Evolutionary conservation across 35 echinoderm and acorn worm species (phyloP).

Genomic region (Heliocidaris erythrogramma): DNA sequence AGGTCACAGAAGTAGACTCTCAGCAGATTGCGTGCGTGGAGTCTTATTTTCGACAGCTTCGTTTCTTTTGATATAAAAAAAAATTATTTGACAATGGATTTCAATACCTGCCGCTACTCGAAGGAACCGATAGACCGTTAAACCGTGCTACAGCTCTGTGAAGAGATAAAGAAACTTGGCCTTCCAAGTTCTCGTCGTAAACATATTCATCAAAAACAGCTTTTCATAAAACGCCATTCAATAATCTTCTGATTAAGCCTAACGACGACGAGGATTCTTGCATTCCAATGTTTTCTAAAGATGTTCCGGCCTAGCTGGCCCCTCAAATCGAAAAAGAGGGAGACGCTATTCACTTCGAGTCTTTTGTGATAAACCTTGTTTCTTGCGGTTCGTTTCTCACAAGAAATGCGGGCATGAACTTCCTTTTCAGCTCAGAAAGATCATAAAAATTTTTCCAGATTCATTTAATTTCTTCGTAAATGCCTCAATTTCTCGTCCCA

Average conservation of each 20-base stretch:
- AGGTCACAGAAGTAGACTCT: not conserved
- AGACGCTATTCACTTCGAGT: not conserved
- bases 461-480: constrained; percentile 21
- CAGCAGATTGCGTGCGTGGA: not conserved
- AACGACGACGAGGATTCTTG: constrained; percentile 22
- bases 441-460: constrained; percentile 19
- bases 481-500: not conserved
- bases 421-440: not conserved
- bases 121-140: constrained; percentile 1
- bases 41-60: constrained; percentile 16
- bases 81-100: not conserved
- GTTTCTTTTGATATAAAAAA: not conserved
- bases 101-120: not conserved
- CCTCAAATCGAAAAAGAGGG: not conserved
- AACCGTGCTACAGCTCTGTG: not conserved
- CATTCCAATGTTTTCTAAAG: constrained; percentile 24
- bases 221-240: not conserved
- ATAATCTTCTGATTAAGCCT: not conserved
- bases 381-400: constrained; percentile 38
- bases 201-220: constrained; percentile 44
- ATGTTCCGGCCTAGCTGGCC: constrained; percentile 27
- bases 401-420: constrained; percentile 46
- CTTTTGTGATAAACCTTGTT: constrained; percentile 22
- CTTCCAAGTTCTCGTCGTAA: constrained; percentile 26
- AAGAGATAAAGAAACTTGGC: constrained; percentile 27